Base-by-base conservation (phyloP, 2,888 invertebrate genomes). In the Macrosiphum euphorbiae region DNA sequence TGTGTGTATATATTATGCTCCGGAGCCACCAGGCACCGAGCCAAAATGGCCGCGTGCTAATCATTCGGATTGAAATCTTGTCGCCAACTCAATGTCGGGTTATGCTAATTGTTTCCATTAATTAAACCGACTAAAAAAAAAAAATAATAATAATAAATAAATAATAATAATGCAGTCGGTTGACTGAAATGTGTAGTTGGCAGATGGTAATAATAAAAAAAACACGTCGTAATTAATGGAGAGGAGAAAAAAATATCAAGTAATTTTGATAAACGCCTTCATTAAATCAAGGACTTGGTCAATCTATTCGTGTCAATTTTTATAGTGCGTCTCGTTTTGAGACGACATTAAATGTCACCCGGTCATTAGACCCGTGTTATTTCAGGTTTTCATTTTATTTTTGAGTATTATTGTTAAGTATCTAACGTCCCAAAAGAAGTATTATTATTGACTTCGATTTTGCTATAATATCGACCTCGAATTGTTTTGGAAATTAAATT, bases 31-130 rank as follows among this genome's bases (percentile, higher is more conserved):
- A 78, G 92, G 92, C 92, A 78, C 28, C 44, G 20, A 88, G 92
- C 92, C 92, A 92, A 92, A 92, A 88, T 88, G 92, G 92, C 92
- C 88, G 78, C 41, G 84, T 47, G 92, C 88, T 93, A 93, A 93
- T 93, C 93, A 90, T 85, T 85, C 5, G 58, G 93, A 90, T 90
- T 84, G 92, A 78, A 89, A 84, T 58, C 88, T 28, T 93, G 93
- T 90, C 89, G 89, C 93, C 93, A 47, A 85, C 89, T 90, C 93
- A 58, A 93, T 85, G 89, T 90, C 89, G 85, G 85, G 89, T 89
- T 90, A 93, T 90, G 93, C 93, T 93, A 93, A 93, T 93, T 93
- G 93, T 93, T 85, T 90, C 89, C 93, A 93, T 93, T 93, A 93
- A 93, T 93, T 93, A 93, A 93, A 93, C 84, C 61, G 61, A 58